phyloP scores from a whole-genome alignment of 2,113 vertebrate species.

The Chroicocephalus ridibundus region DNA sequence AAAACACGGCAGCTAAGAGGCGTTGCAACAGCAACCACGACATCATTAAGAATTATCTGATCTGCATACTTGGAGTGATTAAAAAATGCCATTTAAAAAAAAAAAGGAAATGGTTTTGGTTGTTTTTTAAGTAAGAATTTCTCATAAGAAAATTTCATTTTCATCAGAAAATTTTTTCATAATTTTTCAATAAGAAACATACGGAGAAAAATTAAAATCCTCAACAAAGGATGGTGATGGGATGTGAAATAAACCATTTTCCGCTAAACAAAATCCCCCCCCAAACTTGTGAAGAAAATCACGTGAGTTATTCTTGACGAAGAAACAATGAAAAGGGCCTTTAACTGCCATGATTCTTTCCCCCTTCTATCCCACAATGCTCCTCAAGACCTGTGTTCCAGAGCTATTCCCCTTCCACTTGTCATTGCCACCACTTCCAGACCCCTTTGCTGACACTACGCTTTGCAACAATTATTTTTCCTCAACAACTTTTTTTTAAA shows the following conservation, averaged over 20 bases:
- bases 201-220: background rate
- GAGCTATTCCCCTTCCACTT: background rate
- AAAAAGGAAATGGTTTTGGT: background rate
- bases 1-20: background rate
- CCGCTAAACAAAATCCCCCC: background rate
- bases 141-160: too few relatives aligned
- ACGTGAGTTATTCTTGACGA: background rate
- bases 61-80: background rate
- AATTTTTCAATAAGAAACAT: background rate
- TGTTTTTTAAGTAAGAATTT: background rate
- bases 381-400: background rate
- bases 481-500: background rate
- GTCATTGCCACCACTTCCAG: background rate
- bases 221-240: background rate
- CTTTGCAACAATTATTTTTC: background rate
- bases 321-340: background rate
- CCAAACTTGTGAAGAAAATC: background rate
- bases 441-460: background rate
- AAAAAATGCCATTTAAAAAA: background rate
- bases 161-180: too few relatives aligned
- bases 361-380: fast-evolving
- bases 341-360: fast-evolving
- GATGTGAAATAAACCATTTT: background rate
- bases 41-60: background rate
- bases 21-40: background rate